Evolutionary conservation across 2,888 invertebrate genomes (phyloP).

Genomic region (Orchestes rusci): DNA sequence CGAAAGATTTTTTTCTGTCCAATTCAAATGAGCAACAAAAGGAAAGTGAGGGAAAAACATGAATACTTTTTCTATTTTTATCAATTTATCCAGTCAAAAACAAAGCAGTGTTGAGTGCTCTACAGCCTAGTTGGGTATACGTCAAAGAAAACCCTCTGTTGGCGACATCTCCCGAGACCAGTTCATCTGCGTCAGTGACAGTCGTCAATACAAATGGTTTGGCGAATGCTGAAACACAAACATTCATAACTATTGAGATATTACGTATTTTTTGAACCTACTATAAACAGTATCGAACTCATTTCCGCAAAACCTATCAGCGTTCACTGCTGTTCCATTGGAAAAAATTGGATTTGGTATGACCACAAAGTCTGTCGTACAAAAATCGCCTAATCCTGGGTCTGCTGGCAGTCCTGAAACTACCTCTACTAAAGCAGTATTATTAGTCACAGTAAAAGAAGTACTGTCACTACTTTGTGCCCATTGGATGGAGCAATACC

Average conservation of each 20-base stretch:
- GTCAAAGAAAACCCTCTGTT: conserved; percentile 71
- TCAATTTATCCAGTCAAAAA: conserved; percentile 12
- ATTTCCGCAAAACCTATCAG: conserved; percentile 71
- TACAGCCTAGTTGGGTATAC: conserved; percentile 62
- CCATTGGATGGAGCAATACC: conserved; percentile 68
- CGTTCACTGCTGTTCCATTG: conserved; percentile 43
- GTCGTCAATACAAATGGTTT: conserved; percentile 71
- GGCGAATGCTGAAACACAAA: conserved; percentile 48
- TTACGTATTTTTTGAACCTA: conserved; percentile 39
- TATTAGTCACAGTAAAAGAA: conserved; percentile 63
- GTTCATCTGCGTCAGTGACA: conserved; percentile 58
- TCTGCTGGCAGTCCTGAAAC: conserved; percentile 49
- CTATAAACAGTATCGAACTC: conserved; percentile 60
- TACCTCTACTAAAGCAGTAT: conserved; percentile 50
- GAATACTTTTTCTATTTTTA: neutral
- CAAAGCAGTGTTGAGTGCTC: conserved; percentile 13
- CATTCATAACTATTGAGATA: conserved; percentile 5
- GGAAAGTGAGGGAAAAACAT: too few species aligned
- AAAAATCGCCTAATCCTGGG: conserved; percentile 54
- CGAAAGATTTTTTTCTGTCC: too few species aligned
- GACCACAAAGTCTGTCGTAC: conserved; percentile 66
- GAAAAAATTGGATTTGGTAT: conserved; percentile 58
- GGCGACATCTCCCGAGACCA: conserved; percentile 49
- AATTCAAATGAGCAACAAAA: too few species aligned
- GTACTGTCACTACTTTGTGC: conserved; percentile 46